Percentiles rank a stretch among this genome's conserved stretches.
Evolutionary conservation across 2,113 vertebrate genomes (phyloP).

Genomic region (Pogonocichla stellata): DNA sequence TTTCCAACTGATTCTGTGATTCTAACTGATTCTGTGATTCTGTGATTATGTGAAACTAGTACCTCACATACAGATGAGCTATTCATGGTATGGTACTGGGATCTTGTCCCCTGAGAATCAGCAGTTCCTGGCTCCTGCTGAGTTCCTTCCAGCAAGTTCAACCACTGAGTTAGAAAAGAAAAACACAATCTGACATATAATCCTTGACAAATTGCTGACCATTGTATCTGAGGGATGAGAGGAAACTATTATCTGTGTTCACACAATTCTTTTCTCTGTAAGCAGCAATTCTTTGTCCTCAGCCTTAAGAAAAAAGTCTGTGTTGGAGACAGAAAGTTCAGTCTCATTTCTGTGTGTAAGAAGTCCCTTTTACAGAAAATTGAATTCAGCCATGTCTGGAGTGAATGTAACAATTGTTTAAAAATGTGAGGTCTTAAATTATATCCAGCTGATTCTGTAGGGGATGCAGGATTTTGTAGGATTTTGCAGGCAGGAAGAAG

Average conservation of each 20-base stretch:
- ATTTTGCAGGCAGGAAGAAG: conserved; percentile 20
- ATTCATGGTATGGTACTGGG: not conserved
- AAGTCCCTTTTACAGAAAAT: not conserved
- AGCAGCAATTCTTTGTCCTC: not conserved
- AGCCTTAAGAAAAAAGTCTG: not conserved
- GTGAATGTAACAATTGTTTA: not conserved
- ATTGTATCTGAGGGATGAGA: not conserved
- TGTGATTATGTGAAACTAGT: not conserved
- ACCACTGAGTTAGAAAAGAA: conserved; percentile 31
- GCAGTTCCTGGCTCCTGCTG: conserved; percentile 37
- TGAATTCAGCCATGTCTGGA: not conserved
- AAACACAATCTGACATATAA: conserved; percentile 35
- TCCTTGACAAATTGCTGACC: conserved; percentile 41
- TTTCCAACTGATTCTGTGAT: not conserved
- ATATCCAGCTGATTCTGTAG: not conserved
- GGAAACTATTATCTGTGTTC: not conserved
- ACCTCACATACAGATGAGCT: not conserved
- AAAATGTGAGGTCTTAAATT: not conserved
- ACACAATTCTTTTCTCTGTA: not conserved
- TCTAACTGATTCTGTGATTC: not conserved
- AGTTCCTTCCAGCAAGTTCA: conserved; percentile 45
- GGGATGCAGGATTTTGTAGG: not conserved
- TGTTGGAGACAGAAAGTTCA: not conserved
- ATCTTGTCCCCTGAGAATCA: not conserved
- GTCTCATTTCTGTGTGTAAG: not conserved